A percentile compares a stretch with the other conserved stretches of the same genome.
These are phyloP conservation scores for Apogon hyalosoma DNA, from an alignment of 2,797 vertebrate genomes.

Conservation along the genomic window DNA sequence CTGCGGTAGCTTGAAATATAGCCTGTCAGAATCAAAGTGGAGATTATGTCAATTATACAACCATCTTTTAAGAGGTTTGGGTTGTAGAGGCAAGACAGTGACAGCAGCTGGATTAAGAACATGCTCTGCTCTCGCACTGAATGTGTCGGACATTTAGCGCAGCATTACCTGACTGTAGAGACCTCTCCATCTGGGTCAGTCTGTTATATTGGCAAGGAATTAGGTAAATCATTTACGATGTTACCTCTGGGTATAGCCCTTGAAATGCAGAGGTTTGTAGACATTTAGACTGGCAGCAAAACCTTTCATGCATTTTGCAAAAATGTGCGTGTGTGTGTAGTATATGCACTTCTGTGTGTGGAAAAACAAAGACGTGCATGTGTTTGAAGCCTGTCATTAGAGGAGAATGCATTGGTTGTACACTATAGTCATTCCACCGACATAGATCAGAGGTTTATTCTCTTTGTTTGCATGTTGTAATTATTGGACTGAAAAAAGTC, in stretches of 20 bases:
- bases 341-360: constrained; percentile 29
- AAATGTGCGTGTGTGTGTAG: constrained; percentile 21
- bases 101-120: neutral
- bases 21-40: constrained; percentile 31
- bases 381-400: constrained; percentile 63
- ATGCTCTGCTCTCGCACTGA: neutral
- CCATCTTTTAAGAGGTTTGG: constrained; percentile 9
- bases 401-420: constrained; percentile 67
- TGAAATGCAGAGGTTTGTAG: neutral
- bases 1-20: constrained; percentile 36
- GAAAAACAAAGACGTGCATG: constrained; percentile 70
- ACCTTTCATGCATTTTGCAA: neutral
- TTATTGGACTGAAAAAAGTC: neutral
- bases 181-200: neutral
- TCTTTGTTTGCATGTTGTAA: constrained; percentile 3
- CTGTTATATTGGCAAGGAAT: constrained; percentile 6
- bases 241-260: neutral
- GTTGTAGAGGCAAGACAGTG: constrained; percentile 14
- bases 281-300: neutral
- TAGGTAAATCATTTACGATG: neutral
- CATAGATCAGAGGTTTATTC: constrained; percentile 38
- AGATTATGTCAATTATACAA: constrained; percentile 48
- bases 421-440: constrained; percentile 48
- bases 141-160: constrained; percentile 5
- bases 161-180: neutral